Conservation (phyloP, 2,797 vertebrate genomes). For the Epinephelus coioides region DNA sequence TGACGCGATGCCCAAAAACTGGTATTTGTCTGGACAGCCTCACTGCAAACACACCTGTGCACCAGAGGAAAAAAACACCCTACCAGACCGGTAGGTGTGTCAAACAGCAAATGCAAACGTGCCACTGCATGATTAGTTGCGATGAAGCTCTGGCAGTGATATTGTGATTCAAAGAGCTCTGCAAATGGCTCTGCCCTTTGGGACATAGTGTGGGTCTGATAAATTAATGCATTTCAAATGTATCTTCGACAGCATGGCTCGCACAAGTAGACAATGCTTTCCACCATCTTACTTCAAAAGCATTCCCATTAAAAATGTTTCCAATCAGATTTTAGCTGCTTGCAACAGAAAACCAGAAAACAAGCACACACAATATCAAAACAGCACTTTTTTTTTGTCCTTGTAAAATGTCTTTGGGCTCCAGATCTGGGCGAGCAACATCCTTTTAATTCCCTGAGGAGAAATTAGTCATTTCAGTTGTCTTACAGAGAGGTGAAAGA, state of each 20-base stretch:
- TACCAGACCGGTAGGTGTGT: conserved; percentile 13
- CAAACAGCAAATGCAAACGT: neutral
- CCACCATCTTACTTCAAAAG: conserved; percentile 62
- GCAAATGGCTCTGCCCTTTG: conserved; percentile 44
- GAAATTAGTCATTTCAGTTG: conserved; percentile 12
- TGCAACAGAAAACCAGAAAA: conserved; percentile 52
- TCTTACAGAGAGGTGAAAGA: neutral
- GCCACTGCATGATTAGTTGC: neutral
- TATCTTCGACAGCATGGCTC: conserved; percentile 58
- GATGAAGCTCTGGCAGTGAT: conserved; percentile 18
- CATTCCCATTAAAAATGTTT: conserved; percentile 72
- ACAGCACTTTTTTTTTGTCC: conserved; percentile 22
- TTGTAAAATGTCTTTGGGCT: conserved; percentile 22
- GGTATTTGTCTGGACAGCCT: neutral
- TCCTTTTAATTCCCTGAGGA: conserved; percentile 5
- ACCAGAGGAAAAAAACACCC: conserved; percentile 12
- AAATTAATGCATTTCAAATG: conserved; percentile 70
- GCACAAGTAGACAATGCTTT: conserved; percentile 53
- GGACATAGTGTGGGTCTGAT: conserved; percentile 60
- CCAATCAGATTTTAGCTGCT: conserved; percentile 66
- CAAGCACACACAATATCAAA: conserved; percentile 40
- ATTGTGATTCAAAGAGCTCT: conserved; percentile 27
- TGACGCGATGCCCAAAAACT: too few species aligned
- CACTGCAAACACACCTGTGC: conserved; percentile 16
- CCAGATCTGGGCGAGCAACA: conserved; percentile 23